Base-by-base conservation (phyloP, 2,113 vertebrate genomes). In the Equus przewalskii region DNA sequence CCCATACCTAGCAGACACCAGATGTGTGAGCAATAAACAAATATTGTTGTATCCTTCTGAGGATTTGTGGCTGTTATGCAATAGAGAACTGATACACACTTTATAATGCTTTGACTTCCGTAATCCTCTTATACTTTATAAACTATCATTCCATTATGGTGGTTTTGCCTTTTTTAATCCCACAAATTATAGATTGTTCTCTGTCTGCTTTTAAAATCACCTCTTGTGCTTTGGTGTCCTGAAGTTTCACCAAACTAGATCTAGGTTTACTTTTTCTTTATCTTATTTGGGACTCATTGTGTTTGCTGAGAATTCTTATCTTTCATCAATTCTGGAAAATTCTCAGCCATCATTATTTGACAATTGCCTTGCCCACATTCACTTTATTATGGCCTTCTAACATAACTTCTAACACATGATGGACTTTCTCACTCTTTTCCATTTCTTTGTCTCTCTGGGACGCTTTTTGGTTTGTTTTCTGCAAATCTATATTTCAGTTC, bases 361-460 rank as follows among this genome's bases (percentile, higher is more conserved):
- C n/a, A 85, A 64, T 30, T 65, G 33, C 54, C 13, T 76, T 75
- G 51, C 46, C 49, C 70, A 64, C 30, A 91, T 80, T 83, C 28
- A 60, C 6, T 81, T 86, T 62, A 60, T 41, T 79, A 36, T 65
- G 15, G 67, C 54, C 81, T 86, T 44, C 11, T 62, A 58, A 79
- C 46, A 51, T 51, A 90, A 41, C 5, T 58, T 28, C 76, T 21
- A 72, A 69, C 19, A 19, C 65, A 67, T 33, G 33, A 60, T 93
- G n/a, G 56, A 67, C 70, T 9, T 58, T 54, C 41, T 73, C 65
- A n/a, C 15, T 78, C 22, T 75, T 62, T 69, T 13, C 44, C 51
- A 80, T 89, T 86, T 93, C 16, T 44, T 69, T 93, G 11, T 85
- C n/a, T 92, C 82, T 72, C 49, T 89, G n/a, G 62, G 73, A 83